Percentiles rank a stretch among this genome's conserved stretches.
Evolutionary conservation across 2,888 invertebrate species (phyloP).

Genomic region (Hoplodrina blanda): DNA sequence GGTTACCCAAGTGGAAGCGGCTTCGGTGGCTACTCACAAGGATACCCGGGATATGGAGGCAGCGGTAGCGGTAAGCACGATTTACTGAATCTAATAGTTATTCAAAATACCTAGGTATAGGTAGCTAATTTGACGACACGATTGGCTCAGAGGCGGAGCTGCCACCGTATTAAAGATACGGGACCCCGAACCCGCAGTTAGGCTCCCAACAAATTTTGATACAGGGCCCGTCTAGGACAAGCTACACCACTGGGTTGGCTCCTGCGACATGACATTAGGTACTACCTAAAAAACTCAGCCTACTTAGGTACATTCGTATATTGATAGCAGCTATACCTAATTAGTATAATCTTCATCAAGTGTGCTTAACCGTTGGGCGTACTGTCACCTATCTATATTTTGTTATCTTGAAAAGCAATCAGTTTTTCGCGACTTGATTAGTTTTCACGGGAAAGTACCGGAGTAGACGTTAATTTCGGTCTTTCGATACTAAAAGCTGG

Average conservation of each 20-base stretch:
- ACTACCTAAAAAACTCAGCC: too few relatives aligned
- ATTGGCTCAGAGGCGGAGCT: too few relatives aligned
- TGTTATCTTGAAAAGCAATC: neutral
- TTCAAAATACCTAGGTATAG: too few relatives aligned
- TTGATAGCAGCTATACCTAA: neutral
- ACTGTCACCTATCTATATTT: too few relatives aligned
- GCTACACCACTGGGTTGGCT: too few relatives aligned
- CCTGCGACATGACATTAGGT: too few relatives aligned
- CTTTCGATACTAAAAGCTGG: neutral
- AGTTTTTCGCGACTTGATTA: neutral
- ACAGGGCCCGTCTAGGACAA: too few relatives aligned
- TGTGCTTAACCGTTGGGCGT: too few relatives aligned
- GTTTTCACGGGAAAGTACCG: neutral
- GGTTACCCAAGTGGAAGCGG: constrained; percentile 33
- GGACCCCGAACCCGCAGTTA: too few relatives aligned
- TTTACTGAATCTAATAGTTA: constrained; percentile 18
- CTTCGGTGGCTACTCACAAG: constrained; percentile 58
- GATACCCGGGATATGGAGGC: constrained; percentile 63
- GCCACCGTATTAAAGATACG: too few relatives aligned
- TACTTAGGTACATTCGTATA: neutral
- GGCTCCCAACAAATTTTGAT: too few relatives aligned
- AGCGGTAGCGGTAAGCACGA: constrained; percentile 51
- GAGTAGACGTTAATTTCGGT: neutral
- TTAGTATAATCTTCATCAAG: neutral
- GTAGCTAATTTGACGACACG: neutral